Base-by-base conservation (phyloP, 2,797 vertebrate genomes). In the Balearica regulorum region DNA sequence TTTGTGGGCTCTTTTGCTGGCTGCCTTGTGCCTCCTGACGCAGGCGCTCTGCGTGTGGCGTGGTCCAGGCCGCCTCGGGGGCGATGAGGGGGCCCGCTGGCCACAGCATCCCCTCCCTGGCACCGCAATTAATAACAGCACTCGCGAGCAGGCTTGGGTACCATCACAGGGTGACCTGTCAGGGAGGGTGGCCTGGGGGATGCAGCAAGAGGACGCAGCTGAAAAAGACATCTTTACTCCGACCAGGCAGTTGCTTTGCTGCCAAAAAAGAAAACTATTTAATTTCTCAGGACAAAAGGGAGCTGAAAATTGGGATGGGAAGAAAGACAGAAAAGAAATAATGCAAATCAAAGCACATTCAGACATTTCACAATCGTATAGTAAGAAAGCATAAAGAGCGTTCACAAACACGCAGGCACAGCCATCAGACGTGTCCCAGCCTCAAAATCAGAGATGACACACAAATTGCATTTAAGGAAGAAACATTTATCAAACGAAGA, bases 201-300 rank as follows among this genome's bases (percentile, higher is more conserved):
- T 9, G 73, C 46, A 78, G 43, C 41, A 57, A 75, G 70, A 60
- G 16, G 31, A 60, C 64, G 15, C 9, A 39, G 80, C 66, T 62
- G 49, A 68, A 78, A 72, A 60, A 85, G 61, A 17, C 28, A 24
- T 89, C 72, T 86, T 71, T 70, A 24, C 20, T 71, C 57, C 76
- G 73, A 37, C 51, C 39, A 92, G 76, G 60, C 91, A 66, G 54
- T 19, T 2, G 0, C 20, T 71, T 62, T 41, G n/a, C 44, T 96
- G 83, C 93, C 87, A 96, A 80, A 89, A 87, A 55, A 37, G 16
- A 82, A 83, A 94, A 93, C 69, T 11, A 73, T 70, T 94, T 72
- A n/a, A 96, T 95, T 93, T 88, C 79, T 90, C 51, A 73, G 81
- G 83, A 93, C 79, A 90, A 96, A 95, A 94, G 93, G 13, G 51